Base-by-base conservation (phyloP, 2,113 vertebrate species). In the Formicarius rufipectus region DNA sequence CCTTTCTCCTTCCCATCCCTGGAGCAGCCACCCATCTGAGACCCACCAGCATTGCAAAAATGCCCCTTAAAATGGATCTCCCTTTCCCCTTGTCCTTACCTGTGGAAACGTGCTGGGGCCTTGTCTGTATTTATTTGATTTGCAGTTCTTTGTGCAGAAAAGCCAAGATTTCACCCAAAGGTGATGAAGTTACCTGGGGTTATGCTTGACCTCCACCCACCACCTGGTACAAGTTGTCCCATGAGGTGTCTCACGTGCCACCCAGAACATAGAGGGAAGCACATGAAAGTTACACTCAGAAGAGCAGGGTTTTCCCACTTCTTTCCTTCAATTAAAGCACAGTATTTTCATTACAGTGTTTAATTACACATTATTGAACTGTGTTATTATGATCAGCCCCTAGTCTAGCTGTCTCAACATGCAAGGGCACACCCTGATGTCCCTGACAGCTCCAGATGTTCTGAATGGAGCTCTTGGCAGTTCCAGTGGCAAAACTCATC, bases 361-460 rank as follows among this genome's bases (percentile, higher is more conserved):
- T 64, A 50, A 76, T 86, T 72, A 53, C 0, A 39, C 49, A 42
- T 1, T 22, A 55, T 13, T 37, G 62, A 60, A 15, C 20, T 1
- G 20, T 12, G 2, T 69, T 55, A 10, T 12, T 64, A 3, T 52
- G 33, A 84, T 64, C 47, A 64, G 50, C 25, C 50, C 1, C 0
- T 9, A 44, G 47, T 39, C 40, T 23, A 74, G 42, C 0, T 10
- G 6, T 9, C 45, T 35, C 5, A 0, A 23, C 0, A 3, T 5
- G 63, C 0, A 2, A n/a, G 73, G 30, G 63, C 68, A 64, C 1
- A 1, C 35, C 39, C 53, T 9, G 9, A 8, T 12, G n/a, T 31
- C n/a, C 66, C 40, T 2, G 0, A 1, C 45, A 58, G 52, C 60
- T 39, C 67, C 7, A 19, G 11, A 19, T 42, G 1, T 14, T 63